A percentile compares a stretch with the other conserved stretches of the same genome.
Conservation (phyloP, 2,113 vertebrate genomes). For the Oenanthe oenanthe region DNA sequence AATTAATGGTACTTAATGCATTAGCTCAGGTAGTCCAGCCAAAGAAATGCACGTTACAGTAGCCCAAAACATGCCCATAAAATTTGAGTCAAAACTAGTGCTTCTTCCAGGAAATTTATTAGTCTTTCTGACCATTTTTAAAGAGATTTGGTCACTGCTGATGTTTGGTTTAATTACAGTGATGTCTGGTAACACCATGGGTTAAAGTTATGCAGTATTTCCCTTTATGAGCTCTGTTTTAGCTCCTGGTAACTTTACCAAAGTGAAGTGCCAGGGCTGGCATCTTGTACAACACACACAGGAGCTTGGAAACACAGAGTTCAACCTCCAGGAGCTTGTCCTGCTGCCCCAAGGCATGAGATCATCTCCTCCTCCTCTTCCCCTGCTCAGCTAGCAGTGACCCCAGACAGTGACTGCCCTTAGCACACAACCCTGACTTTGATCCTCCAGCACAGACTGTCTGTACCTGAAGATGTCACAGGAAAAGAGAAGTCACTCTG, state of each 20-base stretch:
- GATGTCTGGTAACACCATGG: fast-evolving
- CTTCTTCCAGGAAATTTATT: background rate
- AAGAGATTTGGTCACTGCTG: background rate
- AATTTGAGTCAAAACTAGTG: background rate
- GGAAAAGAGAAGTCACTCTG: background rate
- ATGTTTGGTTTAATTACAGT: fast-evolving
- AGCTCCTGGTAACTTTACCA: background rate
- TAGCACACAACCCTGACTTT: background rate
- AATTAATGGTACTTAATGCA: background rate
- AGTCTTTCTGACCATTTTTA: background rate
- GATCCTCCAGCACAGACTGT: background rate
- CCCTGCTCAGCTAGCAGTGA: background rate
- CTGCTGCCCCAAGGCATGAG: background rate
- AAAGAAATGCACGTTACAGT: background rate
- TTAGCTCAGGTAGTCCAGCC: background rate
- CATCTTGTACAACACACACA: fast-evolving
- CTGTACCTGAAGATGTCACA: fast-evolving
- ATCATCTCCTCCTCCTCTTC: background rate
- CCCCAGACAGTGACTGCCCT: background rate
- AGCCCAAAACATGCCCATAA: fast-evolving
- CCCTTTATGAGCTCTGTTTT: background rate
- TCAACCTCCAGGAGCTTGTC: background rate
- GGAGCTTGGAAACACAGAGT: background rate
- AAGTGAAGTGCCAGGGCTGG: background rate
- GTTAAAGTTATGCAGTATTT: background rate